Percentiles rank a stretch among this genome's conserved stretches.
Conservation (phyloP, 2,888 invertebrate genomes). For the Subacronicta megacephala region DNA sequence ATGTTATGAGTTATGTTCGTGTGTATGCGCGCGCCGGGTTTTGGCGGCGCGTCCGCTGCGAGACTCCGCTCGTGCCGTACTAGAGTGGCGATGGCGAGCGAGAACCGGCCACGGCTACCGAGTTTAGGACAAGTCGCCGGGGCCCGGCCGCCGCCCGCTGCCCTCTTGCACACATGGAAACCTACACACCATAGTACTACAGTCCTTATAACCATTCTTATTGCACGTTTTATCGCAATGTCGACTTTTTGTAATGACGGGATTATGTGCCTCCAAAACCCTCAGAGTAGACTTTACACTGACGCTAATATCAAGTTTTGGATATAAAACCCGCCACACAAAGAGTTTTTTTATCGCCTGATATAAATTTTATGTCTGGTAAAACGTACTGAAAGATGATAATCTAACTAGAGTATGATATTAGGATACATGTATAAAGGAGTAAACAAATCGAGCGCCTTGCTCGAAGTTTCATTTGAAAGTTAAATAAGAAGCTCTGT, state of each 20-base stretch:
- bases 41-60: slow-evolving; percentile 77
- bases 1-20: slow-evolving; percentile 60
- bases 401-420: slow-evolving; percentile 52
- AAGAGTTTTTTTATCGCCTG: slow-evolving; percentile 57
- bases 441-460: slow-evolving; percentile 55
- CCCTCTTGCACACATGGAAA: slow-evolving; percentile 46
- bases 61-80: slow-evolving; percentile 81
- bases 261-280: slow-evolving; percentile 75
- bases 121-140: slow-evolving; percentile 69
- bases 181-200: slow-evolving; percentile 30
- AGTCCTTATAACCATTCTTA: slow-evolving; percentile 66
- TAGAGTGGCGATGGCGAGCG: slow-evolving; percentile 69
- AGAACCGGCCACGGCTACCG: slow-evolving; percentile 74
- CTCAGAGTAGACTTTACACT: slow-evolving; percentile 65
- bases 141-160: slow-evolving; percentile 43
- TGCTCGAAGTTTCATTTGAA: slow-evolving; percentile 58
- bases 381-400: slow-evolving; percentile 41
- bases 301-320: slow-evolving; percentile 52
- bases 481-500: slow-evolving; percentile 68
- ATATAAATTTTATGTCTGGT: slow-evolving; percentile 49
- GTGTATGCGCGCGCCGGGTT: slow-evolving; percentile 72
- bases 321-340: slow-evolving; percentile 58
- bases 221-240: slow-evolving; percentile 78
- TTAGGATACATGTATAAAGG: slow-evolving; percentile 34
- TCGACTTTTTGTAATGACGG: slow-evolving; percentile 76